Base-by-base conservation (phyloP, 2,888 invertebrate species). In the Pelosia muscerda region DNA sequence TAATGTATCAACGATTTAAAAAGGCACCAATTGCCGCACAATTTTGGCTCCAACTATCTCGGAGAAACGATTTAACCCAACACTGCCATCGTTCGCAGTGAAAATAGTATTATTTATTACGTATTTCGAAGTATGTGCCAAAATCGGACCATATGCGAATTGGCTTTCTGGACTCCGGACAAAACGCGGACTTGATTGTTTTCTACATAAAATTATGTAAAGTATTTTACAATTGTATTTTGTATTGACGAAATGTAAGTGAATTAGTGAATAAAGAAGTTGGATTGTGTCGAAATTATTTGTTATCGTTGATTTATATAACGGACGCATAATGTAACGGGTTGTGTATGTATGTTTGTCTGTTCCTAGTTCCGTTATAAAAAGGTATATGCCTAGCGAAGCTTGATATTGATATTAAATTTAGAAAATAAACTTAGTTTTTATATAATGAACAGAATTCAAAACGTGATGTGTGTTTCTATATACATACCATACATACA, bases 91-190 rank as follows among this genome's bases (percentile, higher is more conserved):
- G 71, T 72, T 76, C 38, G 79, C 81, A 81, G 81, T 80, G 71
- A 76, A 65, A 73, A 80, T 81, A 79, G 81, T 81, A 81, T 93
- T 93, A 91, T 90, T 90, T 88, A 85, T 85, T 81, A 84, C 84
- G 82, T 87, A 84, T 85, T 87, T 81, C 84, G 83, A 86, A 84
- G 78, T 66, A 88, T 90, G 94, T 94, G 94, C 94, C 94, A 94
- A 94, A 94, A 89, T 87, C 81, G 92, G 92, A 93, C 92, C 92
- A 92, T 90, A 84, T 80, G 79, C 84, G 82, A 80, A 84, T 84
- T 83, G 85, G 87, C 88, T 86, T 83, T 82, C 79, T 82, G 26
- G 67, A 85, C 83, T 83, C 82, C 81, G 81, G 84, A 81, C 76
- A 79, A 58, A 63, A 76, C 73, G 73, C 80, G 79, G 78, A 74